phyloP scores from a whole-genome alignment of 2,888 invertebrate genomes.

The Macrostomum cliftonense region DNA sequence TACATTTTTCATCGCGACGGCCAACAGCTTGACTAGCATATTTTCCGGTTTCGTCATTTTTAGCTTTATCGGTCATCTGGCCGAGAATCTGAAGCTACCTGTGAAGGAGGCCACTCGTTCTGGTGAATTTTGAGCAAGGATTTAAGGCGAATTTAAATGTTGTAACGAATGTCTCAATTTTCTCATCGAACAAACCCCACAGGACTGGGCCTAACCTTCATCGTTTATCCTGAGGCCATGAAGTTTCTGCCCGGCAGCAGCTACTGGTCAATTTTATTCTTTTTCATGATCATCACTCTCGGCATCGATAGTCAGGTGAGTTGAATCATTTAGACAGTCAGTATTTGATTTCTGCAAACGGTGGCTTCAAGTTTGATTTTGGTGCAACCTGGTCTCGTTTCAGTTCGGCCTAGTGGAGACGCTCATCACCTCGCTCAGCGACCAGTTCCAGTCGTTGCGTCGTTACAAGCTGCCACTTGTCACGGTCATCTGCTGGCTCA shows the following conservation, averaged over 20 bases:
- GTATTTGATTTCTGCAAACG: not conserved
- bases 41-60: constrained; percentile 37
- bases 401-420: constrained; percentile 37
- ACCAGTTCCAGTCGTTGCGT: constrained; percentile 35
- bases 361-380: too few species aligned
- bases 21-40: constrained; percentile 30
- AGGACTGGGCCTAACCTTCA: constrained; percentile 30
- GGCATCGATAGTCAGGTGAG: constrained; percentile 28
- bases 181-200: too few species aligned
- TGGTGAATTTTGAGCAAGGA: too few species aligned
- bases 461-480: constrained; percentile 27
- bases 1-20: constrained; percentile 27
- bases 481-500: constrained; percentile 19
- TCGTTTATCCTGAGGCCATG: constrained; percentile 28
- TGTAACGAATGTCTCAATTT: too few species aligned
- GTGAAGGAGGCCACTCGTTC: constrained; percentile 24
- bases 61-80: constrained; percentile 33
- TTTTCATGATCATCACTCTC: constrained; percentile 26
- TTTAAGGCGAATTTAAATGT: too few species aligned
- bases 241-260: constrained; percentile 22
- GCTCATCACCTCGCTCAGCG: constrained; percentile 30
- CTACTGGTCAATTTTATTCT: constrained; percentile 28
- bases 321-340: too few species aligned
- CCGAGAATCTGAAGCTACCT: constrained; percentile 21
- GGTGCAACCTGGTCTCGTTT: too few species aligned